Conservation (phyloP, 2,888 invertebrate genomes). For the Epinotia demarniana region DNA sequence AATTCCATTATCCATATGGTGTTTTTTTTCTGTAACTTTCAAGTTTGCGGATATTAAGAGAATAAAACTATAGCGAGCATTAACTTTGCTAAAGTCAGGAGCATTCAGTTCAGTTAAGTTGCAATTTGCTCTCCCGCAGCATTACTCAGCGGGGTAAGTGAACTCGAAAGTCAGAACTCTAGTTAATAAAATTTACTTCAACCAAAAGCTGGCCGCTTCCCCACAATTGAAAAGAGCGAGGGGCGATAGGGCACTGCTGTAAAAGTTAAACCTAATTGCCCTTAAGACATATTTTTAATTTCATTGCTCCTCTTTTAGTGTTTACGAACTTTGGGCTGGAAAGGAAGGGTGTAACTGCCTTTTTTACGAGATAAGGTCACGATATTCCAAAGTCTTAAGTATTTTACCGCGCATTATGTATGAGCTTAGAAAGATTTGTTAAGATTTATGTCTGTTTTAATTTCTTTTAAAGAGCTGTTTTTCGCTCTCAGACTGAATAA, state of each 20-base stretch:
- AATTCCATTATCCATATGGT: too few relatives aligned
- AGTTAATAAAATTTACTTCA: constrained; percentile 82
- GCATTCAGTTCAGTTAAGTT: constrained; percentile 41
- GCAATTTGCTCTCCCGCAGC: constrained; percentile 39
- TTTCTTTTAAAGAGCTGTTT: constrained; percentile 29
- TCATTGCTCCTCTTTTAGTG: constrained; percentile 83
- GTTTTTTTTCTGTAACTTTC: not conserved
- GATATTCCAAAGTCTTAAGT: constrained; percentile 80
- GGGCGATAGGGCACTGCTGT: constrained; percentile 82
- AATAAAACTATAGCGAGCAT: constrained; percentile 11
- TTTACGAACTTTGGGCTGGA: constrained; percentile 77
- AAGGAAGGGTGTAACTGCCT: constrained; percentile 80
- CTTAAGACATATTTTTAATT: constrained; percentile 86
- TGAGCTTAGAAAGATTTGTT: constrained; percentile 46
- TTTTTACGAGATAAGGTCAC: constrained; percentile 83
- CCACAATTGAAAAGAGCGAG: constrained; percentile 83
- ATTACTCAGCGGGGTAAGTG: constrained; percentile 55
- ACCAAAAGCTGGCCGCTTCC: constrained; percentile 73
- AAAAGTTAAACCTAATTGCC: constrained; percentile 86
- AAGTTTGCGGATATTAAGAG: not conserved
- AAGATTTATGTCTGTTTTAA: constrained; percentile 40
- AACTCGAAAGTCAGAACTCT: constrained; percentile 75
- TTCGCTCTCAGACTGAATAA: not conserved
- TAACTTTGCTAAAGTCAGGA: constrained; percentile 11
- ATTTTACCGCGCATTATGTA: constrained; percentile 71